Percentiles rank a stretch among this genome's conserved stretches.
Conservation (phyloP, 2,888 invertebrate genomes). For the Augiades crinisus region DNA sequence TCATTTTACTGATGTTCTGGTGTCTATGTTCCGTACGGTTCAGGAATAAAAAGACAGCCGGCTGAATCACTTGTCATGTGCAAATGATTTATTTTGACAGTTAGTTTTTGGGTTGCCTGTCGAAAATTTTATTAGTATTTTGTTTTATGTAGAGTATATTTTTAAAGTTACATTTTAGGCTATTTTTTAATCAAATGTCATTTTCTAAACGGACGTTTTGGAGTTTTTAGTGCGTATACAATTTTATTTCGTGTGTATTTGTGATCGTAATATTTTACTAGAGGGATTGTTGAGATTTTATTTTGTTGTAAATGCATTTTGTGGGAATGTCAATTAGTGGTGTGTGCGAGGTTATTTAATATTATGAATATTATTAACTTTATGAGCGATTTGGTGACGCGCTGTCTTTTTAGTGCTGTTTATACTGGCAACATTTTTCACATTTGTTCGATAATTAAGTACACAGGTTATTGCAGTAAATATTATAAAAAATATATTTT, state of each 20-base stretch:
- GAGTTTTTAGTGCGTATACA: neutral
- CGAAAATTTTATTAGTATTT: too few species aligned
- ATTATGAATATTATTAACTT: neutral
- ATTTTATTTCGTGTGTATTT: neutral
- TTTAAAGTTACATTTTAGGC: too few species aligned
- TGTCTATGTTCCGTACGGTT: neutral
- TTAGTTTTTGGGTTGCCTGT: too few species aligned
- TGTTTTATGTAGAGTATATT: too few species aligned
- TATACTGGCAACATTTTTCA: constrained; percentile 15
- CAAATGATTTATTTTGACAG: too few species aligned
- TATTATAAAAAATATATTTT: constrained; percentile 9
- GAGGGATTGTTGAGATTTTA: neutral
- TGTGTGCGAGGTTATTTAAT: neutral
- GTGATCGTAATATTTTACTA: neutral
- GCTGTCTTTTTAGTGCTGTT: constrained; percentile 14
- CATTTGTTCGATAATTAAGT: constrained; percentile 15
- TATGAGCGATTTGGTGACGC: neutral
- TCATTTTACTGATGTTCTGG: neutral
- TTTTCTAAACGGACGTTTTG: too few species aligned
- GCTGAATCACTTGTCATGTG: neutral
- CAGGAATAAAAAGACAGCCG: constrained; percentile 13
- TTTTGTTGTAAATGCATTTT: neutral
- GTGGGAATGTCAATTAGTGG: neutral
- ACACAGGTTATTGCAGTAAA: constrained; percentile 19
- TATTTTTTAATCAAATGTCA: too few species aligned